phyloP scores from a whole-genome alignment of 2,113 vertebrate species.

The Orientallactaga bullata region DNA sequence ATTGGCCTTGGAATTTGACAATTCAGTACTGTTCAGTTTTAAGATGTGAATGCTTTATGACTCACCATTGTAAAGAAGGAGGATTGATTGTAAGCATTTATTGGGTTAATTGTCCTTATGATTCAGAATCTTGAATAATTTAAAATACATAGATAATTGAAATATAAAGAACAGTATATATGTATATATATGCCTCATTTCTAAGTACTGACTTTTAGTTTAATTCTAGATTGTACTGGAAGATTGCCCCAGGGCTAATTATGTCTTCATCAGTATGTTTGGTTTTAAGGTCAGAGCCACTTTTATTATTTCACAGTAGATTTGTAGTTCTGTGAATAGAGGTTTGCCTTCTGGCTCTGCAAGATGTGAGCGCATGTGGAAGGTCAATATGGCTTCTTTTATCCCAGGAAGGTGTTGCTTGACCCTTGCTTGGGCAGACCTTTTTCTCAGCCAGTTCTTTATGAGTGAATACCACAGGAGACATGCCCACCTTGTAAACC shows the following conservation, averaged over 20 bases:
- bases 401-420: rapidly evolving
- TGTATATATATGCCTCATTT: neutral
- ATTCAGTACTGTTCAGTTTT: neutral
- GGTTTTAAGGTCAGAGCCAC: too few species aligned
- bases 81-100: neutral
- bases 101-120: neutral
- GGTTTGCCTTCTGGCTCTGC: neutral
- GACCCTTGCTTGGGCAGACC: neutral
- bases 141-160: neutral
- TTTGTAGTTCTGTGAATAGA: neutral
- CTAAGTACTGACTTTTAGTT: neutral
- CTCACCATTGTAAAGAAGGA: neutral
- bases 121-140: neutral
- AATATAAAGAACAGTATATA: neutral
- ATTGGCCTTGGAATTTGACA: neutral
- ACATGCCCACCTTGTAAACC: neutral
- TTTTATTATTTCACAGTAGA: neutral
- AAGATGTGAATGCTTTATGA: neutral
- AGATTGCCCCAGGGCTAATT: neutral
- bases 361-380: neutral
- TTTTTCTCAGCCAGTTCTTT: neutral
- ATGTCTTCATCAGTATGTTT: neutral
- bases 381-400: neutral
- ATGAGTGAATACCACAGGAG: neutral
- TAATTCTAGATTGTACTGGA: neutral